phyloP scores from a whole-genome alignment of 1,140 invertebrate genomes.

The Goniozus legneri region DNA sequence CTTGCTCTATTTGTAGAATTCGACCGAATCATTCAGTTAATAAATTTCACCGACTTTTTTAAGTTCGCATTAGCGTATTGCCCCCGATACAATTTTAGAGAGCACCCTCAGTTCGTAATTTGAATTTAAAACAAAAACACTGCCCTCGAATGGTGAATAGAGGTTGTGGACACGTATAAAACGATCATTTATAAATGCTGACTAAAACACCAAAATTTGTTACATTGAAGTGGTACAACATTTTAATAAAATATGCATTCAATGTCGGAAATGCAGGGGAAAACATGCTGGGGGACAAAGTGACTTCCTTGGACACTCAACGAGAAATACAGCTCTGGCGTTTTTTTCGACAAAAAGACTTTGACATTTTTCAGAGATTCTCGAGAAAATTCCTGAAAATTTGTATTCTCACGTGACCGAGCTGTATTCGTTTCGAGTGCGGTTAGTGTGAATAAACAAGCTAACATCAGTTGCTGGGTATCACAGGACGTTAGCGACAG shows the following conservation, averaged over 20 bases:
- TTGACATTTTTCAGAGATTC: not conserved
- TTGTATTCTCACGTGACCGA: no score
- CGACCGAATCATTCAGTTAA: no score
- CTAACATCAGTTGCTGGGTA: conserved; percentile 51
- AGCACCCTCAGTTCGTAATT: no score
- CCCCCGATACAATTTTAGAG: no score
- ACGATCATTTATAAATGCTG: conserved; percentile 39
- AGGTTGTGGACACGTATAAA: conserved; percentile 21
- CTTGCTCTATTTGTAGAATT: no score
- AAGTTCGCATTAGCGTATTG: no score
- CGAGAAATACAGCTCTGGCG: conserved; percentile 41
- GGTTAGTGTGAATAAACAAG: conserved; percentile 50
- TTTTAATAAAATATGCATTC: conserved; percentile 30
- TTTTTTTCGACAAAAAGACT: not conserved
- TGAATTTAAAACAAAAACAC: no score
- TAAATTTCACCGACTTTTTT: no score
- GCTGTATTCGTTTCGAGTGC: conserved; percentile 49
- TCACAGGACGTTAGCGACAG: conserved; percentile 30
- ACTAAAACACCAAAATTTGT: conserved; percentile 48
- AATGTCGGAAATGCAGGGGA: conserved; percentile 38
- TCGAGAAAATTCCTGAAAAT: not conserved
- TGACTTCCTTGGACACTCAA: conserved; percentile 38
- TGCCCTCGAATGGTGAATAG: no score
- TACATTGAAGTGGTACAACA: conserved; percentile 43
- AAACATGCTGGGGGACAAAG: conserved; percentile 41